Evolutionary conservation across 1,140 invertebrate species (phyloP).

Genomic region (Drosophila nikananu): DNA sequence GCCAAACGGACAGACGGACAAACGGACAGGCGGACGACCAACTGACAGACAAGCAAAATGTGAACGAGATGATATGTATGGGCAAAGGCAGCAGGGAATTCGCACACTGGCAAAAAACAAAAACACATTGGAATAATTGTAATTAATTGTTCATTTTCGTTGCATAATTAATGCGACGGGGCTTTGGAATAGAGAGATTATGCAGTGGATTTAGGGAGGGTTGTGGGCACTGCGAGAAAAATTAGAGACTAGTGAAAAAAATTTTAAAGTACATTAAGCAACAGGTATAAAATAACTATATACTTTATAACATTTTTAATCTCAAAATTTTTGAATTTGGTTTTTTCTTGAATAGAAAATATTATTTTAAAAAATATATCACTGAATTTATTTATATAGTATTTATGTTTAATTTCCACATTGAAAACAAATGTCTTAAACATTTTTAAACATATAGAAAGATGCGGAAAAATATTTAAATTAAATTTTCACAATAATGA

Average conservation of each 20-base stretch:
- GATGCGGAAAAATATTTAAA: no score
- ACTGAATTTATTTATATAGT: neutral
- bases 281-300: no score
- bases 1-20: constrained; percentile 26
- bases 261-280: no score
- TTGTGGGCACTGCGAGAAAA: neutral
- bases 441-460: no score
- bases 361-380: no score
- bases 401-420: neutral
- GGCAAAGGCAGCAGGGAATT: constrained; percentile 15
- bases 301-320: no score
- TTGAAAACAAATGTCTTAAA: no score
- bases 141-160: constrained; percentile 41
- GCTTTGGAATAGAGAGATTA: constrained; percentile 40
- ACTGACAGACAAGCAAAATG: constrained; percentile 46
- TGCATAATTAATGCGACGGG: constrained; percentile 38
- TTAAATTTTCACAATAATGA: no score
- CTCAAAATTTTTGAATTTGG: no score
- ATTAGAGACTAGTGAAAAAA: neutral
- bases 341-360: no score
- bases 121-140: constrained; percentile 22
- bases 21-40: constrained; percentile 13
- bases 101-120: constrained; percentile 58
- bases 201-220: neutral
- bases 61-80: constrained; percentile 23